phyloP scores from a whole-genome alignment of 2,888 invertebrate species.

The Biston stratarius region DNA sequence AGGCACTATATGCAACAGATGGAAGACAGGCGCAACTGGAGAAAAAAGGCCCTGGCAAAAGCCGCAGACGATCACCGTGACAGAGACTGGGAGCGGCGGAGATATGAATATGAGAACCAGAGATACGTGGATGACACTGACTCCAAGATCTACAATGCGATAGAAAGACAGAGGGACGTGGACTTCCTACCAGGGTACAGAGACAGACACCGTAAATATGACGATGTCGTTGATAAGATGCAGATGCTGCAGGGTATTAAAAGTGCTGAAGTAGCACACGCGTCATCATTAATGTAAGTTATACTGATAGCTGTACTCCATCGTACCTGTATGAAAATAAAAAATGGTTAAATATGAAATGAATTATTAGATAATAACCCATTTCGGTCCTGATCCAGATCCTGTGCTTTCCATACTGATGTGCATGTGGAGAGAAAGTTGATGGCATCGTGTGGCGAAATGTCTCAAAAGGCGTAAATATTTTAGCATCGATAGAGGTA shows the following conservation, averaged over 20 bases:
- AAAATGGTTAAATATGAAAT: too few species aligned
- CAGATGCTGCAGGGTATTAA: conserved; percentile 54
- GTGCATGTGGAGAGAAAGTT: too few species aligned
- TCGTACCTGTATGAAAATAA: too few species aligned
- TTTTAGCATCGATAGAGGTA: too few species aligned
- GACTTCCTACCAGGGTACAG: conserved; percentile 56
- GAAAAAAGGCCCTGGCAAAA: conserved; percentile 69
- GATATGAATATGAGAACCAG: conserved; percentile 63
- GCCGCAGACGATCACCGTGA: conserved; percentile 58
- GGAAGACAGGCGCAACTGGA: conserved; percentile 75
- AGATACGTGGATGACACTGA: conserved; percentile 67
- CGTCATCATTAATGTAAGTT: conserved; percentile 53
- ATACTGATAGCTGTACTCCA: neutral
- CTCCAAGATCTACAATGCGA: conserved; percentile 54
- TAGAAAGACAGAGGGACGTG: conserved; percentile 58
- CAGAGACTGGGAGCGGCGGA: conserved; percentile 41
- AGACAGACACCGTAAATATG: conserved; percentile 65
- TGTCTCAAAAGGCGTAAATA: too few species aligned
- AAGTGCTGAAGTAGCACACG: conserved; percentile 62
- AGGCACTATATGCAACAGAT: conserved; percentile 59
- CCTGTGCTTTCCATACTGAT: too few species aligned
- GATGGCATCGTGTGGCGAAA: too few species aligned
- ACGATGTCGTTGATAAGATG: conserved; percentile 59
- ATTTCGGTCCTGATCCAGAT: too few species aligned
- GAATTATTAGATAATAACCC: too few species aligned